Percentiles rank a stretch among this genome's conserved stretches.
Evolutionary conservation across 2,888 invertebrate genomes (phyloP).

Genomic region (Orthosia incerta): DNA sequence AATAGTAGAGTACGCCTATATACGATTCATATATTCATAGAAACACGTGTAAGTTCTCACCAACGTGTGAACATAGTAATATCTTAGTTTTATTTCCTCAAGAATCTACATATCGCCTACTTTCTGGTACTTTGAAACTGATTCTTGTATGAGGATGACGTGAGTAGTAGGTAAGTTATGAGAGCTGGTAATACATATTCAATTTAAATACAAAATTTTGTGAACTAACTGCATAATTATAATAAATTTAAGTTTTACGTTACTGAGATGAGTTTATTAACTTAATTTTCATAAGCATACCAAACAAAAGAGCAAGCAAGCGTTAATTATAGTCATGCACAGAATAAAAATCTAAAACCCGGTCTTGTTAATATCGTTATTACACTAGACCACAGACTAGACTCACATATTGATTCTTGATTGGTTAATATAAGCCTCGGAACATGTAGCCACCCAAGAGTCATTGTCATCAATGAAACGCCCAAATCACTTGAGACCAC

Average conservation of each 20-base stretch:
- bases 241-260: slow-evolving; percentile 14
- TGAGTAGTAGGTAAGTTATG: slow-evolving; percentile 19
- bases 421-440: slow-evolving; percentile 15
- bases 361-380: neutral
- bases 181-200: slow-evolving; percentile 41
- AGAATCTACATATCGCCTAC: slow-evolving; percentile 46
- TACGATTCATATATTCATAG: slow-evolving; percentile 88
- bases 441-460: slow-evolving; percentile 52
- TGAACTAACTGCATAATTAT: slow-evolving; percentile 12
- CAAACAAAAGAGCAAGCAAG: neutral
- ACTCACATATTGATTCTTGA: slow-evolving; percentile 19
- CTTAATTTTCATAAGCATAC: neutral
- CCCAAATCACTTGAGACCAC: slow-evolving; percentile 58
- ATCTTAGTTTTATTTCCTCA: slow-evolving; percentile 57
- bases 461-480: slow-evolving; percentile 38
- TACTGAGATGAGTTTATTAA: slow-evolving; percentile 4
- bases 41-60: slow-evolving; percentile 70
- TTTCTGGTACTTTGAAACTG: slow-evolving; percentile 22
- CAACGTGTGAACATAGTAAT: slow-evolving; percentile 68
- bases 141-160: slow-evolving; percentile 36
- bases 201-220: slow-evolving; percentile 28
- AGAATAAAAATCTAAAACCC: neutral
- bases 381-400: neutral
- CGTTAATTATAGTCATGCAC: neutral
- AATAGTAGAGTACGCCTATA: slow-evolving; percentile 81